phyloP scores from a whole-genome alignment of 2,113 vertebrate genomes.

The Scolopax mira region DNA sequence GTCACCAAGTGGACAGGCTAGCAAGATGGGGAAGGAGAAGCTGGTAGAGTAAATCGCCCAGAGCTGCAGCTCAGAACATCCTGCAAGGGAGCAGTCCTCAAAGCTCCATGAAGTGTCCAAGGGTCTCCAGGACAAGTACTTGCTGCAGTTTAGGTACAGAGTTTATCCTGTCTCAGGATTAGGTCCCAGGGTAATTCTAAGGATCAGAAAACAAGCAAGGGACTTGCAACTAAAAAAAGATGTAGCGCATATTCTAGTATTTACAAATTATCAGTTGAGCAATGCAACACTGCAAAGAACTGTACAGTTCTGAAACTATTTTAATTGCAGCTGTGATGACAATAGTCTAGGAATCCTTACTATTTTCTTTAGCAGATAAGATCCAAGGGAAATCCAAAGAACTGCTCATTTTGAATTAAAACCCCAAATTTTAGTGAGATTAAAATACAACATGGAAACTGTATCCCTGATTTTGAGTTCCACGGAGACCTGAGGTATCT shows the following conservation, averaged over 20 bases:
- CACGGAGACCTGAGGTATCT: background rate
- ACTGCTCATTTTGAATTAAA: background rate
- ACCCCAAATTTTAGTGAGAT: background rate
- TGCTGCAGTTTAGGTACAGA: rapidly evolving
- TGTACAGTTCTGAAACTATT: background rate
- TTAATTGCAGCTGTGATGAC: background rate
- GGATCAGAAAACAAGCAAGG: background rate
- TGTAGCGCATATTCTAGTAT: background rate
- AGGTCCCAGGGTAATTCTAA: background rate
- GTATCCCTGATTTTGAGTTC: background rate
- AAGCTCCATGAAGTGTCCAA: background rate
- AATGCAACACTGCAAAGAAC: background rate
- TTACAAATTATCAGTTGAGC: background rate
- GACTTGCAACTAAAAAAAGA: background rate
- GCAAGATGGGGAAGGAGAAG: background rate
- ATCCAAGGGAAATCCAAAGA: background rate
- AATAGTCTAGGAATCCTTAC: background rate
- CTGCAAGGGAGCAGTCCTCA: background rate
- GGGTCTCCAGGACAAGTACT: background rate
- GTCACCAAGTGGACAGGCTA: background rate
- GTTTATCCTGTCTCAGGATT: background rate
- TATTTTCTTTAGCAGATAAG: background rate
- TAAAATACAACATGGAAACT: background rate
- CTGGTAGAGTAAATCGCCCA: background rate
- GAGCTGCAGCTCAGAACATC: background rate